Conservation (phyloP, 2,113 vertebrate genomes). For the Lagopus leucura region DNA sequence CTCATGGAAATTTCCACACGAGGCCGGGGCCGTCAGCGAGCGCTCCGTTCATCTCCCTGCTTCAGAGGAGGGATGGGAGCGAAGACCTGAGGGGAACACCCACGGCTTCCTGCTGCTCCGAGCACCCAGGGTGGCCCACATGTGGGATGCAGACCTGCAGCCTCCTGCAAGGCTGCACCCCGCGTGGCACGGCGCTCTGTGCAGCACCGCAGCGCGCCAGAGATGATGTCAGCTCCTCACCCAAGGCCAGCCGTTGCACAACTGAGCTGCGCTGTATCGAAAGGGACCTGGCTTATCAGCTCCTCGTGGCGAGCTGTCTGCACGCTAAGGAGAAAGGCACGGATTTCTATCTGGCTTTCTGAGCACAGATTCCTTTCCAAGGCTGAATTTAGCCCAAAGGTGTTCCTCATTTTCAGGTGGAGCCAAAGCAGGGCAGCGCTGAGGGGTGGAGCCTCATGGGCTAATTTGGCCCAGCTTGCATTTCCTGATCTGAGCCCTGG, state of each 20-base stretch:
- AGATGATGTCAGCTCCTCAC: neutral
- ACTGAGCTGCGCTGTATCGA: accelerated
- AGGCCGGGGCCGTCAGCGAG: conserved; percentile 3
- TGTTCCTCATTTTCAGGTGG: neutral
- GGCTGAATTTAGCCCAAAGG: neutral
- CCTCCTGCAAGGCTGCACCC: conserved; percentile 42
- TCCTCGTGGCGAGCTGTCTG: neutral
- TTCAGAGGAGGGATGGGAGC: neutral
- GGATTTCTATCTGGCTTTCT: neutral
- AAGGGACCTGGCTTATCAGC: neutral
- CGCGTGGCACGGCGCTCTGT: neutral
- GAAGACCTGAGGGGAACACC: conserved; percentile 44
- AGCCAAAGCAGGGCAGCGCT: neutral
- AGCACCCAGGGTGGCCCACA: conserved; percentile 54
- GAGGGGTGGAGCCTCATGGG: neutral
- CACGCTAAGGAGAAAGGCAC: neutral
- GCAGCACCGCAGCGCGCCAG: neutral
- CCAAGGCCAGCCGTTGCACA: conserved; percentile 27
- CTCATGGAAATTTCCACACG: conserved; percentile 60
- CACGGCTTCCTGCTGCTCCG: neutral
- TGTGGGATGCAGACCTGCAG: conserved; percentile 30
- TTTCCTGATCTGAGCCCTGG: neutral
- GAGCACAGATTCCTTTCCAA: neutral
- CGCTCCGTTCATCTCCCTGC: conserved; percentile 49
- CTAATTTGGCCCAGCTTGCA: neutral